Evolutionary conservation across 2,113 vertebrate species (phyloP), one percentile per base, ranked within the genome.

Genomic region (Chitala chitala): DNA sequence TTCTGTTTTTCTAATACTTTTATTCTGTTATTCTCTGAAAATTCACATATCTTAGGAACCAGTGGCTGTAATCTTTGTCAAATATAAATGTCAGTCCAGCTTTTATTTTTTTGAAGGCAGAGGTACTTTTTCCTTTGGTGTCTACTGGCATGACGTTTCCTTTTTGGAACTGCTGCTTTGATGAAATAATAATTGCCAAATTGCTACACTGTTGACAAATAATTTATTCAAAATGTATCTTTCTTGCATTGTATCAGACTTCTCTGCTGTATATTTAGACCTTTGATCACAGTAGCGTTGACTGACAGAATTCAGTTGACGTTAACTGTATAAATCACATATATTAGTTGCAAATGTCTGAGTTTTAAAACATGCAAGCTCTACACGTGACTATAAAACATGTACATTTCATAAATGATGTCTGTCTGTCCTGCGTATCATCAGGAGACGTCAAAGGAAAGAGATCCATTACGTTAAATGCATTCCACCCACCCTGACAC

Each of bases 271-370:
- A 66, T 4, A 26, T 66, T 66, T 26, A 44, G 17, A 66, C 38
- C 44, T 66, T 1, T 24, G 24, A 66, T 24, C 15, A n/a, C 40
- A 26, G 40, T 46, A 46, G 0, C 17, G 63, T 24, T 26, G n/a
- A 66, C 26, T 66, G 63, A 63, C 59, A 38, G 59, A 63, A 63
- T 38, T 36, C n/a, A 33, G 2, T 66, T 63, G 31, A 36, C 31
- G 13, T 10, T 29, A 38, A 63, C 31, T 33, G 29, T 20, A 6
- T n/a, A 36, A n/a, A 33, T 33, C 0, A 3, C 10, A 20, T 36
- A 38, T 20, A 38, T 63, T 63, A 38, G 29, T 38, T 29, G 15
- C 33, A 10, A 63, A n/a, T n/a, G n/a, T n/a, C n/a, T n/a, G 33
- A 63, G 59, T 38, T 38, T 63, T 9, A 15, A 63, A 38, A 63